Percentiles rank a stretch among this genome's conserved stretches.
phyloP scores from a whole-genome alignment of 2,888 invertebrate genomes.

The Furcula furcula region DNA sequence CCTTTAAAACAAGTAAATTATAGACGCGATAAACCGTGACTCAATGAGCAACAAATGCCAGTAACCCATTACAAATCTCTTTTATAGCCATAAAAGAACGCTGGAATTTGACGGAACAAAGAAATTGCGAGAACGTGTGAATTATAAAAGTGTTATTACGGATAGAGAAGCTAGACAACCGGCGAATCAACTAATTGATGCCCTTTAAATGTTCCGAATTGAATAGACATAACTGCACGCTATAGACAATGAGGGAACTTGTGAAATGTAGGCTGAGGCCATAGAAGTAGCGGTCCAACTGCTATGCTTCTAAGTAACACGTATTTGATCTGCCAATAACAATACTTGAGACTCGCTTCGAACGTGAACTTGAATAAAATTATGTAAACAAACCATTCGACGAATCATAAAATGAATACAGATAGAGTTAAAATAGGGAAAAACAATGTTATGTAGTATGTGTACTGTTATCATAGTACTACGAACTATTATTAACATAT shows the following conservation, averaged over 20 bases:
- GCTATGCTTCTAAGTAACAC: neutral
- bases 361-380: no score
- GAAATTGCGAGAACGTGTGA: constrained; percentile 44
- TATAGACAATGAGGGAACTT: constrained; percentile 29
- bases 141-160: constrained; percentile 41
- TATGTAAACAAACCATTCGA: no score
- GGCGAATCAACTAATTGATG: constrained; percentile 56
- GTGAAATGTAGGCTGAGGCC: constrained; percentile 24
- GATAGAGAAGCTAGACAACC: constrained; percentile 38
- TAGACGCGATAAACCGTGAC: constrained; percentile 30
- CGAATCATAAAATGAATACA: no score
- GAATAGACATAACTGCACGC: constrained; percentile 38
- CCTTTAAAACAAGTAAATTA: constrained; percentile 18
- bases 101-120: constrained; percentile 39
- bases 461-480: no score
- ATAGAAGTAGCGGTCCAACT: constrained; percentile 15
- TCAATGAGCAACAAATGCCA: constrained; percentile 27
- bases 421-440: no score
- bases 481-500: no score
- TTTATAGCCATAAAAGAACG: constrained; percentile 33
- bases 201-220: constrained; percentile 57
- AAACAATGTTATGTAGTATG: no score
- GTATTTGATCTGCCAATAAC: neutral
- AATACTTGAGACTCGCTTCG: no score
- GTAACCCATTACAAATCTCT: constrained; percentile 36